phyloP scores from a whole-genome alignment of 2,888 invertebrate species.

The Sipunculus nudus region DNA sequence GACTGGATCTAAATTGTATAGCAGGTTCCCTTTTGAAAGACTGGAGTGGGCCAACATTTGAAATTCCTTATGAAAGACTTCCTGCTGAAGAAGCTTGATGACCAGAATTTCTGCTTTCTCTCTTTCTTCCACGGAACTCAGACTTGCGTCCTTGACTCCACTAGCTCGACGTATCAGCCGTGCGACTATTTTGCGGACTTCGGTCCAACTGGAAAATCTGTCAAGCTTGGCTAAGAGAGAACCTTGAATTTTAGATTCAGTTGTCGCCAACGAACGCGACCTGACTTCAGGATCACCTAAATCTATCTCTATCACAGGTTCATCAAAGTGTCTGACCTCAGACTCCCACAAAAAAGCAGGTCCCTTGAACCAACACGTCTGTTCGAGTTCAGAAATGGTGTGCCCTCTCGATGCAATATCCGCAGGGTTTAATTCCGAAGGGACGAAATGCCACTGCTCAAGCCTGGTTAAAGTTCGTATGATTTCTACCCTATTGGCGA shows the following conservation, averaged over 20 bases:
- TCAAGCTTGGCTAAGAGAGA: no score
- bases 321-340: no score
- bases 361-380: slow-evolving; percentile 19
- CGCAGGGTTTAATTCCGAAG: slow-evolving; percentile 49
- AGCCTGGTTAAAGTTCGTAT: slow-evolving; percentile 32
- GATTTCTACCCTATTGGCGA: slow-evolving; percentile 41
- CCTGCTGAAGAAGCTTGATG: slow-evolving; percentile 6
- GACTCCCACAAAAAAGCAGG: slow-evolving; percentile 26
- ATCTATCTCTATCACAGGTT: no score
- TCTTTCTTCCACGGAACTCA: not conserved
- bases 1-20: slow-evolving; percentile 16
- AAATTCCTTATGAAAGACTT: slow-evolving; percentile 10
- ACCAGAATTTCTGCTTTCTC: slow-evolving; percentile 6
- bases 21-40: not conserved
- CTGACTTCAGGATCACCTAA: no score
- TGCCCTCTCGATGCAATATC: slow-evolving; percentile 47
- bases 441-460: slow-evolving; percentile 44
- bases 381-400: slow-evolving; percentile 17
- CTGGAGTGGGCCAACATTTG: not conserved
- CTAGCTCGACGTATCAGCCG: no score
- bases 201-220: slow-evolving; percentile 13
- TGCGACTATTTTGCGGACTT: not conserved
- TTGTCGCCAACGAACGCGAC: no score
- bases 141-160: not conserved
- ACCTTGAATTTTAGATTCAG: no score